Evolutionary conservation across 53 echinoderm and acorn worm genomes (phyloP), one percentile per base, ranked within the genome.

Genomic region (Hippasteria phrygiana): DNA sequence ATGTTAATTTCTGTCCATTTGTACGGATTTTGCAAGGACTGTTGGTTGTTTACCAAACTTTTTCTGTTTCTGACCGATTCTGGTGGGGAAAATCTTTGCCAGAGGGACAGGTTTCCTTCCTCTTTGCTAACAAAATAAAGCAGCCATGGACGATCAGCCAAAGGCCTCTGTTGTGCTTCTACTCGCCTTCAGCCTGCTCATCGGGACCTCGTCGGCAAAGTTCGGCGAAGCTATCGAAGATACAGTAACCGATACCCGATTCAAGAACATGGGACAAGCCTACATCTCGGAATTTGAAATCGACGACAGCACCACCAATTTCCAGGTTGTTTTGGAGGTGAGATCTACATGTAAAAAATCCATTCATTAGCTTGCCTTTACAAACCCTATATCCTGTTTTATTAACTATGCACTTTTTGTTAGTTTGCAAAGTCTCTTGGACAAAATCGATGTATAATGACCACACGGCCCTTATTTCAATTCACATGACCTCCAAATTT

Each of bases 231-330:
- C 75, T 9, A 62, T 94, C 51, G 55, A 29, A 2, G 95, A 94
- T 55, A 87, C 81, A 22, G 90, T 91, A 2, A 31, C 65, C 1
- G 95, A 94, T 66, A 63, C 41, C 28, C 70, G 87, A 13, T 94
- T 94, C 71, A 53, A 71, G 59, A 88, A 94, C 35, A 90, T 94
- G 50, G 95, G 95, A 2, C 86, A 93, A 40, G 95, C 95, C 4
- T 94, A 94, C 72, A 74, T 94, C 45, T 50, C 71, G 13, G 48
- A 74, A 17, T 94, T 94, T 42, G 90, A 80, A 8, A 90, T 94
- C 33, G 86, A 67, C 4, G 87, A 94, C 59, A 89, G 87, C 39
- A 62, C 6, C 4, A 46, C 77, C 10, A 82, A 87, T 17, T 88
- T 94, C 55, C 29, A 79, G 16, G 88, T 94, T 51, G 80, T 93